Base-by-base conservation (phyloP, 2,888 invertebrate genomes). In the Drosophila robusta region DNA sequence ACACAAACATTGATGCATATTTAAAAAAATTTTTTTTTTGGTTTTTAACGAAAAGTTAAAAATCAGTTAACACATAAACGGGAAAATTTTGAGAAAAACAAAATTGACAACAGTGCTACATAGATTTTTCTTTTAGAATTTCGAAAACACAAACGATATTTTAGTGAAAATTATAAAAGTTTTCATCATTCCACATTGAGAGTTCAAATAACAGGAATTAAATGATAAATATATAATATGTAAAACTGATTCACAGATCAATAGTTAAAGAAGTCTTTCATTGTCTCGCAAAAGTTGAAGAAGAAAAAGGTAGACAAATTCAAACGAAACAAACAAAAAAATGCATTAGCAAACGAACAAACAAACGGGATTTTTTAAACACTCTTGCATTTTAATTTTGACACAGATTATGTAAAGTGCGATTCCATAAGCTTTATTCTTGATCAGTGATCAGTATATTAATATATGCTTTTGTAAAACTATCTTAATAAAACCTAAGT, bases 101-200 rank as follows among this genome's bases (percentile, higher is more conserved):
- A 52, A 24, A 39, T 18, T 12, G 34, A 12, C 12, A 36, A 39
- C 12, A 46, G 3, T 58, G 44, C 11, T 14, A 32, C 57, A 46
- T 12, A 14, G 26, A 0, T 6, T 32, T 32, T 24, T 8, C 11
- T 58, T 45, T 74, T 46, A n/a, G 57, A 69, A 52, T 79, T 73
- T 68, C 3, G 58, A 42, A 63, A 74, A 69, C 51, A 70, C 46
- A 77, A 68, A 62, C 46, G 24, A 24, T 47, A 34, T 11, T 63
- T 54, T 32, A 9, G 58, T 49, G 26, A 51, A 44, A 50, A 52
- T 55, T 5, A 61, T 14, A 22, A 18, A 0, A 24, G 16, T 44
- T 11, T 39, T 69, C 52, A 63, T 80, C 88, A 87, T 85, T 87
- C 83, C 86, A 87, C 84, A 85, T 87, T 80, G 49, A 87, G 85